phyloP scores from a whole-genome alignment of 2,113 vertebrate species.

The Cygnus atratus region DNA sequence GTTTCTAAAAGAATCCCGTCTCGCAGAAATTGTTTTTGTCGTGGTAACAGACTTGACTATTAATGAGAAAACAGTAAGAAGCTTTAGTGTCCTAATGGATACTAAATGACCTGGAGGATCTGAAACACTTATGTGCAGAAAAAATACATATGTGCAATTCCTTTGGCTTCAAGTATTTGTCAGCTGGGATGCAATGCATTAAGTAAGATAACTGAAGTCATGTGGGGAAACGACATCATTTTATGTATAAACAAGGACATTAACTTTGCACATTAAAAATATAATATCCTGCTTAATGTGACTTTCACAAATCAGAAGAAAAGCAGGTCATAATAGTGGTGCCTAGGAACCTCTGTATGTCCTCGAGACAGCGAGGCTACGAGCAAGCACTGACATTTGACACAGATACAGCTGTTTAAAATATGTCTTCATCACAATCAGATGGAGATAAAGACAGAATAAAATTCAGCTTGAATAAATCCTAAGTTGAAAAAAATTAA shows the following conservation, averaged over 20 bases:
- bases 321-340: conserved; percentile 28
- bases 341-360: conserved; percentile 44
- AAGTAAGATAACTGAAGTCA: background rate
- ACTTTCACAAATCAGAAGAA: conserved; percentile 27
- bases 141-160: conserved; percentile 38
- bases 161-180: background rate
- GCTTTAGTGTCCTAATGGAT: conserved; percentile 59
- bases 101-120: conserved; percentile 65
- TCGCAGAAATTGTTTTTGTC: conserved; percentile 68
- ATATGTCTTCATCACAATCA: conserved; percentile 76
- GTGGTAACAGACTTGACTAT: conserved; percentile 60
- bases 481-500: conserved; percentile 14
- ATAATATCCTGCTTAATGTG: background rate
- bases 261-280: background rate
- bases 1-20: conserved; percentile 46
- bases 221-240: background rate
- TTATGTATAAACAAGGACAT: background rate
- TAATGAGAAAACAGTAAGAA: conserved; percentile 69
- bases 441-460: conserved; percentile 65
- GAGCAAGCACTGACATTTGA: conserved; percentile 71
- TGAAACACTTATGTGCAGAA: conserved; percentile 43
- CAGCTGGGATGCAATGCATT: background rate
- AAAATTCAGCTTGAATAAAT: conserved; percentile 46
- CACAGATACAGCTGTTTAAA: conserved; percentile 75
- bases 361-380: conserved; percentile 63